A percentile compares a stretch with the other conserved stretches of the same genome.
Conservation (phyloP, 2,888 invertebrate genomes). For the Agonopterix alstromeriana region DNA sequence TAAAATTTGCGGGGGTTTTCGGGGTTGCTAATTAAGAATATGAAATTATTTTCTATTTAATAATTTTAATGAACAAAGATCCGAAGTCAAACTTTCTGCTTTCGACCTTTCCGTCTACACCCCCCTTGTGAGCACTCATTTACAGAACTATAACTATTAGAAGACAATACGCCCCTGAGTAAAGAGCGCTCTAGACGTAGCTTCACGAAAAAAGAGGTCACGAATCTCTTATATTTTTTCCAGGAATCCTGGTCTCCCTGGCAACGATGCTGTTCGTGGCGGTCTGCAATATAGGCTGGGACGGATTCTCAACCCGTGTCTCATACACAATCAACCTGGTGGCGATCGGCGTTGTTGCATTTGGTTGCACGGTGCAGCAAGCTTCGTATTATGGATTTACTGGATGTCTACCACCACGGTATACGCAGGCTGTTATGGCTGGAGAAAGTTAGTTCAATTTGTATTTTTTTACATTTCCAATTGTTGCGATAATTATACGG, state of each 20-base stretch:
- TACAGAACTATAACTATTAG: too few species aligned
- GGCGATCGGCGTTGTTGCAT: constrained; percentile 89
- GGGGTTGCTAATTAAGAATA: too few species aligned
- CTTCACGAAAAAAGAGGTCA: too few species aligned
- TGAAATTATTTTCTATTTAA: too few species aligned
- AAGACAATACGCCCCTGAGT: too few species aligned
- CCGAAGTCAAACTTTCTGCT: too few species aligned
- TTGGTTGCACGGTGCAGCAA: constrained; percentile 95
- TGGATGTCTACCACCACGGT: constrained; percentile 91
- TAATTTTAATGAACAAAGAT: too few species aligned
- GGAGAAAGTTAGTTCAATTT: constrained; percentile 86
- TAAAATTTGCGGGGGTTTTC: too few species aligned
- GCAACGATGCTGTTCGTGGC: constrained; percentile 89
- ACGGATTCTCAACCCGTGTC: constrained; percentile 85
- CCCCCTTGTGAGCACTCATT: too few species aligned
- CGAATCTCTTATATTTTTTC: background rate
- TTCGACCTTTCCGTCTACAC: too few species aligned
- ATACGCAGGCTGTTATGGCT: constrained; percentile 96
- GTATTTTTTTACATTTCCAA: background rate
- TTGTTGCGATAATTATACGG: background rate
- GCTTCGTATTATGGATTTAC: constrained; percentile 97
- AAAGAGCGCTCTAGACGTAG: too few species aligned
- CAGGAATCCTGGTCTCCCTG: constrained; percentile 89
- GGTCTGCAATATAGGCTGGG: constrained; percentile 91
- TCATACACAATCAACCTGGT: constrained; percentile 90